Percentiles rank a stretch among this genome's conserved stretches.
phyloP scores from a whole-genome alignment of 1,140 invertebrate genomes.

The Macrobrachium nipponense region DNA sequence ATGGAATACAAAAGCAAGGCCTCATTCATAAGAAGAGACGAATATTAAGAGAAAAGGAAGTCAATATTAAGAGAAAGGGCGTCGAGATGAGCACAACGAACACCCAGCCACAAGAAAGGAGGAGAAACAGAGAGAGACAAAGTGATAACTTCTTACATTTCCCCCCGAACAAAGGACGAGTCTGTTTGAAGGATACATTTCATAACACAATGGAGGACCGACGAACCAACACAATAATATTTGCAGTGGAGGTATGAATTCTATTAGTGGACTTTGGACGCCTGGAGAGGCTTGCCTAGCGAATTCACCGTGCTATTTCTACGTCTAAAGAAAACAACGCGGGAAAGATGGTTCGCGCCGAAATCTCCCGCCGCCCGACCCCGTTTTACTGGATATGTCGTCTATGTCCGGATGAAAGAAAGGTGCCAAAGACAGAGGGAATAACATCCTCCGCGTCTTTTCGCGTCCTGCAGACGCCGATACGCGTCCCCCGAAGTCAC shows the following conservation, averaged over 20 bases:
- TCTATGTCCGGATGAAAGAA: neutral
- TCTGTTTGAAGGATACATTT: constrained; percentile 58
- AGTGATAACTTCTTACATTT: neutral
- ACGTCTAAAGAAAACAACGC: constrained; percentile 54
- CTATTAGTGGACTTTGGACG: constrained; percentile 58
- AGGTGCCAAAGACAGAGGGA: neutral
- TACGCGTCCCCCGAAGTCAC: no score
- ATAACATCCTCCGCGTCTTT: no score
- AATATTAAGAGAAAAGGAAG: neutral
- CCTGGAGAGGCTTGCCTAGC: constrained; percentile 57
- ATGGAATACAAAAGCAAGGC: no score
- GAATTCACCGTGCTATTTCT: constrained; percentile 62
- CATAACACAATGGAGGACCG: constrained; percentile 53
- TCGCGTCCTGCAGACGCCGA: no score
- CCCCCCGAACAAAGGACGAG: constrained; percentile 33
- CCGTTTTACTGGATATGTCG: constrained; percentile 27
- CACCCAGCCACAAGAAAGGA: neutral
- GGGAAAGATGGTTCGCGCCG: constrained; percentile 2
- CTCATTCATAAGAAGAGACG: neutral
- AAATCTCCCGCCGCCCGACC: constrained; percentile 42
- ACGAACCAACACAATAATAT: constrained; percentile 59
- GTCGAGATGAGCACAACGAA: neutral
- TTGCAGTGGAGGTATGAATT: constrained; percentile 61
- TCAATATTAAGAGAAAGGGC: neutral
- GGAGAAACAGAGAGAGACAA: constrained; percentile 4